phyloP scores from a whole-genome alignment of 2,113 vertebrate genomes.

The Prolemur simus region DNA sequence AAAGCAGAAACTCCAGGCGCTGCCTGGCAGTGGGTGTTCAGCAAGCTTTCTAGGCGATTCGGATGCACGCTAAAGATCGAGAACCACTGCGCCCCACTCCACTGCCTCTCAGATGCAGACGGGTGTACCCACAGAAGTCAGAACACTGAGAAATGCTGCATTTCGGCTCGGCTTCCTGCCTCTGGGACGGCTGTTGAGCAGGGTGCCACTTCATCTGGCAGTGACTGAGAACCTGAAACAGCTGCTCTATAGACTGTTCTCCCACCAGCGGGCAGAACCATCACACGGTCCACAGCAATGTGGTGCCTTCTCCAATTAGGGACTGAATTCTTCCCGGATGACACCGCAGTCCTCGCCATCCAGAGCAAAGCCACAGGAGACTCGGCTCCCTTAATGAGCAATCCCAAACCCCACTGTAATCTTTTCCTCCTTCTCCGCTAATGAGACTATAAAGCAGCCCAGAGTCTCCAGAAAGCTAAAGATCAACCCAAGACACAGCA shows the following conservation, averaged over 20 bases:
- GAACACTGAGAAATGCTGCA: neutral
- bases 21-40: neutral
- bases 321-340: conserved; percentile 53
- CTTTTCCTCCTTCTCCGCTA: conserved; percentile 11
- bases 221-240: neutral
- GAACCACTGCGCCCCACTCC: neutral
- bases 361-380: conserved; percentile 60
- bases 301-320: conserved; percentile 62
- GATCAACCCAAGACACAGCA: conserved; percentile 21
- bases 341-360: neutral
- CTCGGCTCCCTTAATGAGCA: neutral
- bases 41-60: neutral
- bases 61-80: neutral
- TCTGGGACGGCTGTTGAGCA: neutral
- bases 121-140: neutral
- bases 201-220: no score
- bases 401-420: conserved; percentile 29
- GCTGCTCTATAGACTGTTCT: neutral
- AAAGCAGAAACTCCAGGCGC: neutral
- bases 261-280: neutral
- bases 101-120: neutral
- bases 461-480: neutral
- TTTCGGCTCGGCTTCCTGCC: neutral
- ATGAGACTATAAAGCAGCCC: conserved; percentile 31
- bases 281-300: neutral